Evolutionary conservation across 1,140 invertebrate genomes (phyloP), one percentile per base, ranked within the genome.

Genomic region (Pseudomyrmex sp.): DNA sequence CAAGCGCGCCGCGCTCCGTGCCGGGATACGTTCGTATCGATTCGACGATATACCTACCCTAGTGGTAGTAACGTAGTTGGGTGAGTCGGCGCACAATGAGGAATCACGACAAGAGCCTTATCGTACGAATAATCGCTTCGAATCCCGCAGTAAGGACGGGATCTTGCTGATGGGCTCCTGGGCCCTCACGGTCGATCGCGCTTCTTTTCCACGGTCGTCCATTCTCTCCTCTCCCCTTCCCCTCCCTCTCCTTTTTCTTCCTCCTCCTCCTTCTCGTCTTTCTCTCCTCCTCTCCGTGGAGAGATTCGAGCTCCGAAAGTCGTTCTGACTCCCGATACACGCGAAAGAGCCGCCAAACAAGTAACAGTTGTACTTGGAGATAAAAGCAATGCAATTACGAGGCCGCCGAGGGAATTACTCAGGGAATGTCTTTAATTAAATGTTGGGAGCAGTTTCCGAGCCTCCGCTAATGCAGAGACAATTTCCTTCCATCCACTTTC

Each of bases 381-480:
- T 92, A 91, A 93, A 93, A 91, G 92, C 90, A 91, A 92, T 92
- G 89, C 91, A 92, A 93, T 94, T 75, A 75, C 76, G 66, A 80
- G 83, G 88, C 91, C 89, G 88, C 90, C 83, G 79, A 76, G 88
- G 88, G 91, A 93, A 93, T 92, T 93, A 93, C 91, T 92, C 90
- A 92, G 92, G 90, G 92, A 93, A 93, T 93, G 92, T 91, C 92
- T 94, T 94, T 93, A 94, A 94, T 94, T 94, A 94, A 94, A 94
- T 93, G 93, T 93, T 93, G 92, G 92, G 90, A 93, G 91, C 92
- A 94, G 93, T 93, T 93, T 93, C 91, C 91, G 91, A 93, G 92
- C 91, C 92, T 93, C 91, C 92, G 92, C 93, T 93, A 93, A 93
- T 94, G 93, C 91, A 93, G 92, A 93, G 93, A 94, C 93, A 94